phyloP scores from a whole-genome alignment of 1,140 invertebrate species.

The Drosophila equinoxialis region DNA sequence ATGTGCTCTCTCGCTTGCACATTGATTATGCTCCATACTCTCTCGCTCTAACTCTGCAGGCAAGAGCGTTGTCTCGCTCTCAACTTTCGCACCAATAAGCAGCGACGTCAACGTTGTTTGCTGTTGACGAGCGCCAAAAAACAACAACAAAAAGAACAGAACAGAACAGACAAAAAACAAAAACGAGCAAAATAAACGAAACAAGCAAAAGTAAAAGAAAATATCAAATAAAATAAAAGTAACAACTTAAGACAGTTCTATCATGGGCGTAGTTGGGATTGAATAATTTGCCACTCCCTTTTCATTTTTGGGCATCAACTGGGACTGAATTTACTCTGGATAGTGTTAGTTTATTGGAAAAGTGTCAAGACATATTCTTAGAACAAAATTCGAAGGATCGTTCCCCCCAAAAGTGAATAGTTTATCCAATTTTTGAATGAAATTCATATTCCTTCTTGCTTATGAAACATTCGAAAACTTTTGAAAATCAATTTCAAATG shows the following conservation, averaged over 20 bases:
- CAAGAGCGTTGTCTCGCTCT: constrained; percentile 54
- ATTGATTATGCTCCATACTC: constrained; percentile 27
- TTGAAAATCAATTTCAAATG: too few species aligned
- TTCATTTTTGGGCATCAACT: too few species aligned
- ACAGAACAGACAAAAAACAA: neutral
- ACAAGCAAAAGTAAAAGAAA: constrained; percentile 1
- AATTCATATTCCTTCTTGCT: too few species aligned
- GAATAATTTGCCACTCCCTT: too few species aligned
- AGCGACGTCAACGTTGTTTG: constrained; percentile 48
- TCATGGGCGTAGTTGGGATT: neutral
- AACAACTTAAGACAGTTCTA: neutral
- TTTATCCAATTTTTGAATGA: too few species aligned
- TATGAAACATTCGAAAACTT: too few species aligned
- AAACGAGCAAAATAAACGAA: constrained; percentile 26
- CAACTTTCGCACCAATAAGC: constrained; percentile 75
- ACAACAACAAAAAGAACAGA: neutral
- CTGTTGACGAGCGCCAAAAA: constrained; percentile 61
- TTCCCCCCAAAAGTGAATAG: too few species aligned
- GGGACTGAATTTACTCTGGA: too few species aligned
- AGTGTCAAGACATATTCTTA: too few species aligned
- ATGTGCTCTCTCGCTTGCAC: constrained; percentile 10
- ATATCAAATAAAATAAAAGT: constrained; percentile 4
- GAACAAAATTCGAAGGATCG: too few species aligned
- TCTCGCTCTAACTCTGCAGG: constrained; percentile 39
- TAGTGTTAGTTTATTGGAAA: too few species aligned